Evolutionary conservation across 2,113 vertebrate species (phyloP).

Genomic region (Calidris pugnax): DNA sequence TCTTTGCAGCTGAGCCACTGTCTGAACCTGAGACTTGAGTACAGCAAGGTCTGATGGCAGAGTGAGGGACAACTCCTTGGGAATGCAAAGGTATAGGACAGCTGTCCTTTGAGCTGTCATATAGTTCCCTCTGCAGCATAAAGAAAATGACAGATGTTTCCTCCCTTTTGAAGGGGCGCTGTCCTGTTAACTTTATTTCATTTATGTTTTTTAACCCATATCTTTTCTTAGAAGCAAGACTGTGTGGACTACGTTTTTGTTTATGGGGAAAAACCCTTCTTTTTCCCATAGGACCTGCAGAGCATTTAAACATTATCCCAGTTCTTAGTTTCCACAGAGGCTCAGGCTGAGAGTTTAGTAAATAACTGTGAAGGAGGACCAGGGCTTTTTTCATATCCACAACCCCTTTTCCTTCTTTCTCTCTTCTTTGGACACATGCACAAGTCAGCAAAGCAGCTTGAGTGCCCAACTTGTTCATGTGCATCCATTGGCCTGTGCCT

Average conservation of each 20-base stretch:
- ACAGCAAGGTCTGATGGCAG: not conserved
- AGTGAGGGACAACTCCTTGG: not conserved
- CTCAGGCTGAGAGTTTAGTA: not conserved
- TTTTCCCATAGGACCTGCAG: not conserved
- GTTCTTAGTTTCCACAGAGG: not conserved
- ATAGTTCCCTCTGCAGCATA: not conserved
- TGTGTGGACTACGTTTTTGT: not conserved
- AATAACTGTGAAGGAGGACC: not conserved
- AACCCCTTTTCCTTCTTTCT: not conserved
- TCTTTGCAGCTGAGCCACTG: not conserved
- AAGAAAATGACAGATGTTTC: not conserved
- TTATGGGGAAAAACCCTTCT: not conserved
- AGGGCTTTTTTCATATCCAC: not conserved
- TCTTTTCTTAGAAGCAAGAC: not conserved
- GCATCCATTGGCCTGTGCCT: not conserved
- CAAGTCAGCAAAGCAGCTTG: not conserved
- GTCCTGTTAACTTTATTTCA: not conserved
- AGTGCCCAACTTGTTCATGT: not conserved
- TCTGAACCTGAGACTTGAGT: not conserved
- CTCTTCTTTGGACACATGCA: not conserved
- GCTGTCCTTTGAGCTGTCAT: not conserved
- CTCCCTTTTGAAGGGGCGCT: not conserved
- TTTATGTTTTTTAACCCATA: not conserved
- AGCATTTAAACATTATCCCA: not conserved
- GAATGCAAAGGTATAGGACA: not conserved